Evolutionary conservation across 2,113 vertebrate species (phyloP).

Genomic region (Chionomys nivalis): DNA sequence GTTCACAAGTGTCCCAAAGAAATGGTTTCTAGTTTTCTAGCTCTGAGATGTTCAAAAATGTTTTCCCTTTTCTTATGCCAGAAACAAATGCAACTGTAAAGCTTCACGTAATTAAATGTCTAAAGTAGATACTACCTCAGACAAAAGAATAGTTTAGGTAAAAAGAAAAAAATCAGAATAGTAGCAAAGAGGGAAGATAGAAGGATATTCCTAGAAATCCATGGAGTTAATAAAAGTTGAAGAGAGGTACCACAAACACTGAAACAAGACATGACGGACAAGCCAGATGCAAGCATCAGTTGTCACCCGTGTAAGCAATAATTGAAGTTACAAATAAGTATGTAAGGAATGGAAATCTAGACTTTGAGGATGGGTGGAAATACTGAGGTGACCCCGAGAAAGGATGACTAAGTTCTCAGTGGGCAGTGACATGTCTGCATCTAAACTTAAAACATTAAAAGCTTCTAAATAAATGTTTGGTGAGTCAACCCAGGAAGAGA

Average conservation of each 20-base stretch:
- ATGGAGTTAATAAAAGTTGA: background rate
- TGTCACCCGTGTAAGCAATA: no score
- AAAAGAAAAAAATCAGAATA: background rate
- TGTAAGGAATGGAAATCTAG: background rate
- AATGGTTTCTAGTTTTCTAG: background rate
- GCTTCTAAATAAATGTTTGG: slow-evolving; percentile 80
- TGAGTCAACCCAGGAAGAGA: slow-evolving; percentile 83
- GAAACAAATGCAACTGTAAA: background rate
- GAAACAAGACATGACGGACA: background rate
- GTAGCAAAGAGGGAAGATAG: background rate
- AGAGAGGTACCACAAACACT: background rate
- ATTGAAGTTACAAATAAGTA: background rate
- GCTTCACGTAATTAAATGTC: background rate
- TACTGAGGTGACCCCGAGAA: slow-evolving; percentile 70
- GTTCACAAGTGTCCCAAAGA: background rate
- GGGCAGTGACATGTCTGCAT: slow-evolving; percentile 82
- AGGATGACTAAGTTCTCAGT: slow-evolving; percentile 82
- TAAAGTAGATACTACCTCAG: background rate
- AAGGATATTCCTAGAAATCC: background rate
- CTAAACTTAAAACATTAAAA: slow-evolving; percentile 83
- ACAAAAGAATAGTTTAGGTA: background rate
- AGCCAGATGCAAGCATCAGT: accelerated
- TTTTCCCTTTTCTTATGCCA: background rate
- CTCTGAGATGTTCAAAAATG: background rate
- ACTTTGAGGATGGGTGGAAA: slow-evolving; percentile 71